Evolutionary conservation across 2,113 vertebrate species (phyloP), one percentile per base, ranked within the genome.

Genomic region (Hippocampus comes): DNA sequence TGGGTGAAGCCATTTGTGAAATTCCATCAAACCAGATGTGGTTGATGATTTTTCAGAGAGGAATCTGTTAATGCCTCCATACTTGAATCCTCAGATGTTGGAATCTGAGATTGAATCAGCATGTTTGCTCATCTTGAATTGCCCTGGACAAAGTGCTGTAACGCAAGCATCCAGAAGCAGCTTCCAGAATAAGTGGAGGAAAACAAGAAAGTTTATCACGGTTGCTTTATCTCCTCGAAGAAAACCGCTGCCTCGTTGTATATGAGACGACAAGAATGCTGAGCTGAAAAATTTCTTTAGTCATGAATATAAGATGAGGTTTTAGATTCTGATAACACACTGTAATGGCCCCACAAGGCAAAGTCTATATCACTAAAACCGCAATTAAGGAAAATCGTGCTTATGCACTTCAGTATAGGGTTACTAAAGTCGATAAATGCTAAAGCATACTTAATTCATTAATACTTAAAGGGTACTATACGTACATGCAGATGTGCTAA

Each of bases 161-260:
- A 82, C 73, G 76, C 77, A 79, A 82, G 87, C 89, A 82, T 89
- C 76, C 79, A 57, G 53, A 57, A 73, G 82, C 78, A 74, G 83
- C 86, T 82, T 76, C 78, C 21, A 15, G 83, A 81, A 78, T 80
- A 82, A 85, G 82, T 73, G 66, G 21, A 72, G 38, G 76, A 82
- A 88, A 88, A 82, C 72, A 88, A 84, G 72, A 90, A 89, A 83
- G 82, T 68, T 80, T 79, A 89, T 81, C 75, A 82, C 76, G 67
- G 73, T 68, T 64, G 74, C 74, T 75, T 73, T 64, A 71, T 75
- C 70, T 64, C 25, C 38, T 41, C 63, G 46, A 77, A 86, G 82
- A 89, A 85, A 88, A 82, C 70, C 53, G 63, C 56, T 55, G 67
- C 65, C 48, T 27, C 78, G 53, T 81, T 73, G 5, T 65, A 38